Base-by-base conservation (phyloP, 2,888 invertebrate species). In the Lycaena phlaeas region DNA sequence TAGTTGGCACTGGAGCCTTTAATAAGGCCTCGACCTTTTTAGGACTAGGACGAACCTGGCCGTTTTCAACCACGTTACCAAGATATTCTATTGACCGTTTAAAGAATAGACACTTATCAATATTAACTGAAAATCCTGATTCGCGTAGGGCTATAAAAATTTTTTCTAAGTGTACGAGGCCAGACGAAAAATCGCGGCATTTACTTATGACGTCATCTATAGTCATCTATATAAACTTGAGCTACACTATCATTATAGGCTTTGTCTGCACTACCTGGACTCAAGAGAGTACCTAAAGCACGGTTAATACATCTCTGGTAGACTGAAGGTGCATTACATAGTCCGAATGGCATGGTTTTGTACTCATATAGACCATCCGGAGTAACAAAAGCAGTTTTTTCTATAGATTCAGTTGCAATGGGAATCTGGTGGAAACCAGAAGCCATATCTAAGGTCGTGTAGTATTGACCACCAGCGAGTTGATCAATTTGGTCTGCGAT, bases 141-240 rank as follows among this genome's bases (percentile, higher is more conserved):
- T 52, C 30, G 2, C 11, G 28, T 14, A 61, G 27, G 0, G 55
- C 51, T 6, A 7, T 26, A 26, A 26, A 26, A 9, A 26, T 26
- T 26, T 9, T 26, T 26, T 26, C 26, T 7, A 26, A 26, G 9
- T 26, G 9, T 4, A 9, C 4, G 9, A 59, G 18, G 0, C 53
- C 54, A 2, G 39, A 28, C 1, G 28, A 1, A 12, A 52, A 44
- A 18, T 51, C 36, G 0, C 25, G 9, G 27, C 50, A 44, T 42
- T 55, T 54, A 3, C 37, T 38, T 0, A 57, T 10, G 0, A 58
- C 58, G 27, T 59, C 59, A 45, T n/a, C n/a, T n/a, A n/a, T n/a
- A n/a, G n/a, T n/a, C n/a, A n/a, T 57, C 57, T 0, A 57, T 40
- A 17, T 60, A 58, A 0, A 56, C 54, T 10, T 50, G 50, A 3